Evolutionary conservation across 2,797 vertebrate genomes (phyloP).

Genomic region (Pampus argenteus): DNA sequence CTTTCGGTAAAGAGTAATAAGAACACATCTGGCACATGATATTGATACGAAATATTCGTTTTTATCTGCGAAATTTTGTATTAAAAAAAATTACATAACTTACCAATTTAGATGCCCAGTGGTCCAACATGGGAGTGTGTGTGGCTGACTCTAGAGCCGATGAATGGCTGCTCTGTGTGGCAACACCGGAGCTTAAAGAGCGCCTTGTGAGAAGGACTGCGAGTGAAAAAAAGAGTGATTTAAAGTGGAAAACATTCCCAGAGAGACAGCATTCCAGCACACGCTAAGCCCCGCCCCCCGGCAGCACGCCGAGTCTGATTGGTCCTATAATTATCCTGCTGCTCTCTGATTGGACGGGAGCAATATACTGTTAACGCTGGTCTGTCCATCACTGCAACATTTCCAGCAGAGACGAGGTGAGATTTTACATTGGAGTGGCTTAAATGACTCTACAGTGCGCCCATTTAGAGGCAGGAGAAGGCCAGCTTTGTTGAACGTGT

Average conservation of each 20-base stretch:
- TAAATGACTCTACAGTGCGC: conserved; percentile 79
- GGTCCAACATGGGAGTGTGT: conserved; percentile 84
- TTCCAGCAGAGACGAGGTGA: conserved; percentile 81
- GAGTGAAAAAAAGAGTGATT: conserved; percentile 83
- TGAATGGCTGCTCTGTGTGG: conserved; percentile 90
- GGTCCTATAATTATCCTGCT: conserved; percentile 56
- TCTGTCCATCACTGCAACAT: conserved; percentile 69
- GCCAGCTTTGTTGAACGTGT: conserved; percentile 79
- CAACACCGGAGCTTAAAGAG: conserved; percentile 87
- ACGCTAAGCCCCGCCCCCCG: conserved; percentile 50
- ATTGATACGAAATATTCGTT: conserved; percentile 27
- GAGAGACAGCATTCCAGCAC: conserved; percentile 82
- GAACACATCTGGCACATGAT: background rate
- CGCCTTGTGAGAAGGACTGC: conserved; percentile 86
- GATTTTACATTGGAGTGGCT: conserved; percentile 80
- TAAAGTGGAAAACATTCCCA: conserved; percentile 87
- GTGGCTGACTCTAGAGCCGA: conserved; percentile 82
- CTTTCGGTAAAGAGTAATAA: background rate
- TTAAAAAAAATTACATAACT: conserved; percentile 79
- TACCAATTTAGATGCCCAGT: conserved; percentile 80
- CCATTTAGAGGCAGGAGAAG: conserved; percentile 82
- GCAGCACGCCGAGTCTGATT: conserved; percentile 57
- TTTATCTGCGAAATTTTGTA: conserved; percentile 38
- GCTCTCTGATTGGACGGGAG: conserved; percentile 61
- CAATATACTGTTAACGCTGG: conserved; percentile 53